Base-by-base conservation (phyloP, 2,888 invertebrate species). In the Stegophylla sp. region DNA sequence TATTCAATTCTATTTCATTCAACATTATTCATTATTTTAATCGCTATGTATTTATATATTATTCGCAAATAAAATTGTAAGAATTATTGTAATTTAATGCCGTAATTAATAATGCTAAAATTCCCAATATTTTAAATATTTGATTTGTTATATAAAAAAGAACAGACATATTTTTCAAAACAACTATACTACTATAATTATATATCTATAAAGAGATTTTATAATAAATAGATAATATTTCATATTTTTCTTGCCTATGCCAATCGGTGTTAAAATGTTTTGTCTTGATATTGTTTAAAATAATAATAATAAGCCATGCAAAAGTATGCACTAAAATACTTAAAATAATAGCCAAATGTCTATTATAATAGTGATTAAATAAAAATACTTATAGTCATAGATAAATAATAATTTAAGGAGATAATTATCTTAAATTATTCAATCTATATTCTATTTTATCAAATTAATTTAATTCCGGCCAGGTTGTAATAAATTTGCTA, bases 221-320 rank as follows among this genome's bases (percentile, higher is more conserved):
- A 34, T 34, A 7, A 34, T 34, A 34, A 34, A 34, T 34, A 34
- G 23, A 23, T 23, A 17, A 41, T 7, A 17, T 17, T 20, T 53
- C 28, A n/a, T 28, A 43, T n/a, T 13, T 51, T n/a, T n/a, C 2
- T 7, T 51, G n/a, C 9, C n/a, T 12, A 20, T 1, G 0, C 20
- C 12, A 9, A 53, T 15, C 20, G 5, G 0, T 20, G 53, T 17
- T 56, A 53, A 56, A 41, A 56, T 71, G 23, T 13, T 71, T 20
- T 7, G 7, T 34, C 7, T 0, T 71, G 20, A 15, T 71, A 17
- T 26, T 28, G 9, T n/a, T 72, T 34, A 12, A 23, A 34, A n/a
- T 53, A 72, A 72, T 71, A 67, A 48, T 51, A 26, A 69, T 53
- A 72, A 72, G 72, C 72, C 72, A 73, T 73, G 72, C 72, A 73